These are phyloP conservation scores for Chaitophorus viminalis DNA, from an alignment of 2,888 invertebrate genomes.

Conservation along the genomic window DNA sequence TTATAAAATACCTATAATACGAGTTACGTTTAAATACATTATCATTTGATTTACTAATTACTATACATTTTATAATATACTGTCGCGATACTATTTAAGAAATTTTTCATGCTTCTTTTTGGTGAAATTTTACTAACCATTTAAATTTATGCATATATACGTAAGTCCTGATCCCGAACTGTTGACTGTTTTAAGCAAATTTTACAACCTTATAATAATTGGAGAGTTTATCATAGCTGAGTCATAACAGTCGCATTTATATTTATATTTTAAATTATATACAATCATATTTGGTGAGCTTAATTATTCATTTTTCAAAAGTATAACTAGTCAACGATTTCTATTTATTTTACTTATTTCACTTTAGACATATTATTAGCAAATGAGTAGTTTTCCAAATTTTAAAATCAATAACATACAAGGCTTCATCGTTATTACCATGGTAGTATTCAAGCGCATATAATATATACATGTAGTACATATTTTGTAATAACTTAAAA, in stretches of 20 bases:
- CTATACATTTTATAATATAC: neutral
- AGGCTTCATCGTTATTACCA: neutral
- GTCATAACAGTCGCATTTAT: neutral
- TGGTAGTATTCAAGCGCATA: neutral
- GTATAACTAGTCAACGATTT: neutral
- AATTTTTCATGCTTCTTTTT: neutral
- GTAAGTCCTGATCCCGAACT: neutral
- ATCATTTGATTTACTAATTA: neutral
- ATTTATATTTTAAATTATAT: neutral
- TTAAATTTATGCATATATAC: neutral
- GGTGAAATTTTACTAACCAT: neutral
- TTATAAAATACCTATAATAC: neutral
- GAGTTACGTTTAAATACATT: neutral
- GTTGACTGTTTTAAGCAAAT: neutral
- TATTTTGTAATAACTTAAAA: neutral
- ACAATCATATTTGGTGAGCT: neutral
- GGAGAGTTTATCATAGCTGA: neutral
- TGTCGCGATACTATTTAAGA: neutral
- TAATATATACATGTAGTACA: neutral
- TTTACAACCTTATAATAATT: neutral
- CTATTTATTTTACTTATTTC: neutral
- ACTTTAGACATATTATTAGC: neutral
- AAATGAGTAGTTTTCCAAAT: neutral
- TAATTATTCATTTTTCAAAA: neutral
- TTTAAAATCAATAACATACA: neutral